Conservation (phyloP, 2,888 invertebrate species). For the Eudiplozoon nipponicum region DNA sequence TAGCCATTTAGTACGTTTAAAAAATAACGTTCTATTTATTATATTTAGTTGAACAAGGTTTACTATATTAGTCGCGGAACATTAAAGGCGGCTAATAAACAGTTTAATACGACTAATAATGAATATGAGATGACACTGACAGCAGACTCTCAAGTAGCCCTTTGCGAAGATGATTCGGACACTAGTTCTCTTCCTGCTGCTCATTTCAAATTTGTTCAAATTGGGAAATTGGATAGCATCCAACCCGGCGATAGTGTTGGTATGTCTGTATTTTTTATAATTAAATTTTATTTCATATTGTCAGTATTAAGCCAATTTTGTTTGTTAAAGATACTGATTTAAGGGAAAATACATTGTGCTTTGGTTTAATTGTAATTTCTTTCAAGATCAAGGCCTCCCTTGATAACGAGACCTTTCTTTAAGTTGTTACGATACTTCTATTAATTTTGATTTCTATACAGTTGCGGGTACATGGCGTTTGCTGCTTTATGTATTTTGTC, state of each 20-base stretch:
- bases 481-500: too few relatives aligned
- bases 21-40: too few relatives aligned
- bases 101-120: conserved; percentile 47
- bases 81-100: conserved; percentile 70
- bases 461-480: too few relatives aligned
- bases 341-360: too few relatives aligned
- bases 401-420: too few relatives aligned
- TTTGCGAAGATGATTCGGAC: conserved; percentile 30
- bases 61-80: conserved; percentile 52
- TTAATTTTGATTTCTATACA: too few relatives aligned
- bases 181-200: conserved; percentile 37
- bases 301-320: neutral
- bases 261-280: conserved; percentile 29
- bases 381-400: too few relatives aligned
- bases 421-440: too few relatives aligned
- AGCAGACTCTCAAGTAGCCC: conserved; percentile 34
- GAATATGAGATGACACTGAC: conserved; percentile 77
- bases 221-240: conserved; percentile 39
- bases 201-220: conserved; percentile 43
- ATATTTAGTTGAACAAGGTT: conserved; percentile 31
- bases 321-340: too few relatives aligned
- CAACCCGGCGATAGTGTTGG: conserved; percentile 41
- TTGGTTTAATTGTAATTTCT: too few relatives aligned
- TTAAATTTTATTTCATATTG: conserved; percentile 4
- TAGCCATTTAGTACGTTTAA: neutral